phyloP scores from a whole-genome alignment of 2,113 vertebrate genomes.

The Salminus brasiliensis region DNA sequence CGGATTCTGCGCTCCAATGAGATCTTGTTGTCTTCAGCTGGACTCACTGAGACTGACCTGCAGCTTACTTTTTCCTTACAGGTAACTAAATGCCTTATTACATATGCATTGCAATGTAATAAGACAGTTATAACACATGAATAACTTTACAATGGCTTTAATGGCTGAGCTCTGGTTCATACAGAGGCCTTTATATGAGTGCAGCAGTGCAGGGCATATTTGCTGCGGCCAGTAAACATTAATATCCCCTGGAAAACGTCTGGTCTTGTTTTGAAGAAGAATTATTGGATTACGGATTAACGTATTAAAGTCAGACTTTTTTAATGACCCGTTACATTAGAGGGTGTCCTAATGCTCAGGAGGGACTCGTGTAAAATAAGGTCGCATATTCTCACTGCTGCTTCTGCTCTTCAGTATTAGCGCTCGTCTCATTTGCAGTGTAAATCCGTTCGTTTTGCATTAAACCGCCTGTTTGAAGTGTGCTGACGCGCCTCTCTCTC shows the following conservation, averaged over 20 bases:
- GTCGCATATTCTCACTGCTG: neutral
- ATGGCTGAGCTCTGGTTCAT: too few relatives aligned
- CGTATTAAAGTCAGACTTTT: neutral
- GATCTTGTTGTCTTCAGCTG: conserved; percentile 84
- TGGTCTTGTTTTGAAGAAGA: neutral
- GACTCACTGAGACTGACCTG: conserved; percentile 87
- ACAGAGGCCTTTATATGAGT: too few relatives aligned
- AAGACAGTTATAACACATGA: neutral
- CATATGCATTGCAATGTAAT: neutral
- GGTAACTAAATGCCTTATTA: conserved; percentile 63
- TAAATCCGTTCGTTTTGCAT: neutral
- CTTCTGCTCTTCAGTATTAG: neutral
- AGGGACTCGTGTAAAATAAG: neutral
- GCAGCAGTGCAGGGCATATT: neutral
- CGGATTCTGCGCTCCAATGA: conserved; percentile 91
- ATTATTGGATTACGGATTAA: neutral
- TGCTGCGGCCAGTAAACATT: neutral
- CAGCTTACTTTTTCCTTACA: conserved; percentile 91
- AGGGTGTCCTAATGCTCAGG: neutral
- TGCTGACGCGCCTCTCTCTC: neutral
- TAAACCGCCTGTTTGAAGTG: neutral
- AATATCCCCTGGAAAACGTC: neutral
- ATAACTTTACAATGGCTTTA: too few relatives aligned
- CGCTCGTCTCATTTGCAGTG: neutral
- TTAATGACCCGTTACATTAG: neutral